Percentiles rank a stretch among this genome's conserved stretches.
phyloP scores from a whole-genome alignment of 2,797 vertebrate genomes.

The Kryptopterus vitreolus region DNA sequence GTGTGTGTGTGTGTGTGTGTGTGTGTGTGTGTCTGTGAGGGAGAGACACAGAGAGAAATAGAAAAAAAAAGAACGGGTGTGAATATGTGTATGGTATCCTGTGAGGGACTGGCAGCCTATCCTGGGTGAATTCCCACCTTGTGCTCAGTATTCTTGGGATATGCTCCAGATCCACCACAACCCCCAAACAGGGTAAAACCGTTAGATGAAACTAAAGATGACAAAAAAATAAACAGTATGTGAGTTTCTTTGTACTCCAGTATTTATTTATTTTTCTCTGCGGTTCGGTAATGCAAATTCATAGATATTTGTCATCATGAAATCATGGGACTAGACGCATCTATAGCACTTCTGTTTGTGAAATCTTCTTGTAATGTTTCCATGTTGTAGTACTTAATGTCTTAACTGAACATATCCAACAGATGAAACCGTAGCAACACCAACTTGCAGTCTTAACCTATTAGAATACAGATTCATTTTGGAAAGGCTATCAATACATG shows the following conservation, averaged over 20 bases:
- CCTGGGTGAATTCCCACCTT: background rate
- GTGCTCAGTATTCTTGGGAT: background rate
- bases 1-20: too few species aligned
- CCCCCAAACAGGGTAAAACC: background rate
- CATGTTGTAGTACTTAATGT: background rate
- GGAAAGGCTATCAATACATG: conserved; percentile 17
- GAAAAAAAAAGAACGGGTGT: too few species aligned
- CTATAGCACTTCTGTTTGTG: background rate
- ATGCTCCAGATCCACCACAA: background rate
- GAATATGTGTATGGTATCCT: background rate
- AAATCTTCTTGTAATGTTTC: background rate
- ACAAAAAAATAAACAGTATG: too few species aligned
- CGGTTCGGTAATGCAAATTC: background rate
- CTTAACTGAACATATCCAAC: background rate
- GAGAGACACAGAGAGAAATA: too few species aligned
- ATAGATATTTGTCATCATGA: background rate
- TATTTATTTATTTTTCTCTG: background rate
- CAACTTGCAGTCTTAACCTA: background rate
- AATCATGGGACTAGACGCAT: background rate
- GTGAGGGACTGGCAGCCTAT: background rate
- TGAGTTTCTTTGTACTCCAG: background rate
- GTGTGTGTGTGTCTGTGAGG: too few species aligned
- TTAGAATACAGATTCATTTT: conserved; percentile 16
- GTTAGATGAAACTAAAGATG: background rate
- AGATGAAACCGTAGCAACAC: background rate